Evolutionary conservation across 2,888 invertebrate species (phyloP), one percentile per base, ranked within the genome.

Genomic region (Polydrusus cervinus): DNA sequence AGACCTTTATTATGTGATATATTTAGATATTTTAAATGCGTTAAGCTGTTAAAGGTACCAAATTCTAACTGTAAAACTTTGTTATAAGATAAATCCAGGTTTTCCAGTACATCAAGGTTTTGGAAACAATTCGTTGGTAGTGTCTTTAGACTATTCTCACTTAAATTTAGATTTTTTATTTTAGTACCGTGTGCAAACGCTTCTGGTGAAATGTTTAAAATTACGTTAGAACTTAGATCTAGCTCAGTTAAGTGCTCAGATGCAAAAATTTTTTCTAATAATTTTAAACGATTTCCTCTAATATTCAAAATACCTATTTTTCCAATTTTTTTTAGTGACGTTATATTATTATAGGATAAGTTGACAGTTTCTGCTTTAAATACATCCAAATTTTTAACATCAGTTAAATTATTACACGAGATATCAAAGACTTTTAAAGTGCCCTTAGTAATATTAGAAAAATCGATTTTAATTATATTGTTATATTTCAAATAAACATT

Each of bases 61-160:
- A 64, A 64, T 47, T 64, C 62, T 14, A 64, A 14, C 1, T 45
- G 14, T 1, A 25, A 25, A 64, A 64, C 47, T 45, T 43, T 47
- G 14, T 64, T 64, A n/a, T 25, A 45, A 45, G 62, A 64, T 64
- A 47, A 14, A 25, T 64, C 62, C 3, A 64, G 30, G 14, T 47
- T n/a, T 64, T 64, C 62, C 45, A 64, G n/a, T 2, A 1, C 3
- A 1, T 64, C 25, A 5, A 45, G 62, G 1, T 64, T 45, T 47
- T 30, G 6, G 25, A 64, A 64, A n/a, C 43, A 30, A 14, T 11
- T 30, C 0, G n/a, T 64, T 7, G 14, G 47, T 10, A 64, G 20
- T 47, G 5, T 13, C 47, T 11, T 45, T 7, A 64, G 0, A 25
- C n/a, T 64, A 14, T 64, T 64, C 8, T 47, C 6, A 25, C 20